Conservation (phyloP, 2,797 vertebrate genomes). For the Dendrocincla tyrannina region DNA sequence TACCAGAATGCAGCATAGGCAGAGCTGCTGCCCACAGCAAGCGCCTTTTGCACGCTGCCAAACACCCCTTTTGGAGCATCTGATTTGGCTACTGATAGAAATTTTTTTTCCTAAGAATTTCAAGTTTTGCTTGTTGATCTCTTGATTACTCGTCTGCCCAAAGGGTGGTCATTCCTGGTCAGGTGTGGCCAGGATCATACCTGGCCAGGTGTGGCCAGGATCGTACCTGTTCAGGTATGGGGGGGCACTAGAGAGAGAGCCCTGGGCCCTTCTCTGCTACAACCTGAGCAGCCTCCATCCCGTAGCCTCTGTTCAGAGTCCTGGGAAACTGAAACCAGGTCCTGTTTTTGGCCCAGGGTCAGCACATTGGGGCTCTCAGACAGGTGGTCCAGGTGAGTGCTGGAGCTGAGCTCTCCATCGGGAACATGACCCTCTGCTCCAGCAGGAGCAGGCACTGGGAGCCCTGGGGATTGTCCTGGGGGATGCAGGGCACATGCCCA, state of each 20-base stretch:
- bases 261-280: background rate
- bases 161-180: background rate
- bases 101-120: background rate
- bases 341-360: fast-evolving
- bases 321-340: fast-evolving
- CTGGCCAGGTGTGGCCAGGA: background rate
- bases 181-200: background rate
- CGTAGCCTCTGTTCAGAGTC: fast-evolving
- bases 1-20: fast-evolving
- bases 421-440: fast-evolving
- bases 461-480: background rate
- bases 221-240: too few species aligned
- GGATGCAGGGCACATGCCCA: background rate
- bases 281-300: background rate
- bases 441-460: fast-evolving
- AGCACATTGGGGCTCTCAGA: fast-evolving
- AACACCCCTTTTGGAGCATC: background rate
- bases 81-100: background rate
- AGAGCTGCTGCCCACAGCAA: fast-evolving
- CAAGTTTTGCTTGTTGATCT: background rate
- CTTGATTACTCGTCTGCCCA: background rate
- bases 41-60: background rate
- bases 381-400: constrained; percentile 7
- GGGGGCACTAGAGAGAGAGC: background rate
- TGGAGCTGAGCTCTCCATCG: fast-evolving